Evolutionary conservation across 1,140 invertebrate species (phyloP), one percentile per base, ranked within the genome.

Genomic region (Bursaphelenchus mucronatus): DNA sequence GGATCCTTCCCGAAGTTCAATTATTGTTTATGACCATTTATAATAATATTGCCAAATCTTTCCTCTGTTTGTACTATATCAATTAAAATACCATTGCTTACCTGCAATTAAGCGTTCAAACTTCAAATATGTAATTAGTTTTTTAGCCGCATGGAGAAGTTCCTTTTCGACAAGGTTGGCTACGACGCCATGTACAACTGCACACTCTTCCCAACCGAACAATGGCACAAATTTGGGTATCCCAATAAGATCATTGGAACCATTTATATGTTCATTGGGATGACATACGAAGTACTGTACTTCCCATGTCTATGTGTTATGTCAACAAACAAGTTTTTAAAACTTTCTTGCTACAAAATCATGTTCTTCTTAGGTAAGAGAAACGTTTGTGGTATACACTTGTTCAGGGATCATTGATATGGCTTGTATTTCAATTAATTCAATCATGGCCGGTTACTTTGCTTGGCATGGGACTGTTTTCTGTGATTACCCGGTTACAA

Each of bases 201-300:
- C 49, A 17, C 49, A 5, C 19, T 50, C 5, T 30, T 15, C 15
- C 19, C 49, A 5, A 17, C 15, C 1, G 49, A 50, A 5, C 15
- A 50, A 30, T 50, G 49, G 49, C 19, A 17, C 49, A 30, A 17
- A 17, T 50, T 17, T 30, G 49, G 49, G 19, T 17, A 50, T 15
- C 19, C 49, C 15, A 50, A 50, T 5, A 17, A 17, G 19, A 17
- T 30, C 15, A 17, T 50, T 30, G 49, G 49, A 5, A 50, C 19
- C 49, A 30, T 50, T 30, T 50, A 50, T 30, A 17, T 50, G 15
- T 15, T 50, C 15, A 30, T 50, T 30, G 49, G 49, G 5, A 5
- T 50, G 5, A 50, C 49, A 30, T 50, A 50, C 49, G 49, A 50
- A 30, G 49, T 50, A 5, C 49, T 50, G 15, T 50, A 50, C 49